Evolutionary conservation across 2,888 invertebrate genomes (phyloP), one percentile per base, ranked within the genome.

Genomic region (Scaptomyza tumidula): DNA sequence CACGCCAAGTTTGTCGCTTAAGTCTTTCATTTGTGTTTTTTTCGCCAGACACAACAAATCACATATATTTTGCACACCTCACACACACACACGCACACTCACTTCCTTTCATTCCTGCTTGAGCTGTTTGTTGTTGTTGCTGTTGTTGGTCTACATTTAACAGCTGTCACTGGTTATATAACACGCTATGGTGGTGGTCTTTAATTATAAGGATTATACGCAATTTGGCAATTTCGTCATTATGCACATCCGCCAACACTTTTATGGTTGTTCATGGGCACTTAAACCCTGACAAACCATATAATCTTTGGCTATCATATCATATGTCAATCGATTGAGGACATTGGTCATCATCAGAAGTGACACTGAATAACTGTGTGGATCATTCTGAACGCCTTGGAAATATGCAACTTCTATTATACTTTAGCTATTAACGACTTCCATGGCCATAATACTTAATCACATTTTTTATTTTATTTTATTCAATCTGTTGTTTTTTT

Each of bases 161-260:
- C 31, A 43, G 29, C 10, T 35, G 49, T 37, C 14, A 46, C 39
- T 43, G 61, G 61, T 82, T 86, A 73, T 37, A 65, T 71, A 86
- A 86, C 64, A 7, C 16, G 53, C 71, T 54, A 44, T 39, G 65
- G 41, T 45, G 72, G 52, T 45, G 72, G 52, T 74, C 78, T 82
- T 71, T 79, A 85, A 85, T 86, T 86, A 88, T 80, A 85, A 85
- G 84, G 84, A 85, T 88, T 84, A 52, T 60, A 49, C 52, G 67
- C 67, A 61, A 74, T 78, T 71, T 78, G 50, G 67, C 67, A 61
- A 74, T 78, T 71, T 78, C 55, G 53, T 10, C 65, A 77, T 76
- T 78, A 75, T 65, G 60, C 62, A 79, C 80, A 85, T 82, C 85
- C 87, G 82, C 71, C 71, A 57, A 58, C 24, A 53, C 31, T 58